Percentiles rank a stretch among this genome's conserved stretches.
phyloP scores from a whole-genome alignment of 2,113 vertebrate species.

The Rhineura floridana region DNA sequence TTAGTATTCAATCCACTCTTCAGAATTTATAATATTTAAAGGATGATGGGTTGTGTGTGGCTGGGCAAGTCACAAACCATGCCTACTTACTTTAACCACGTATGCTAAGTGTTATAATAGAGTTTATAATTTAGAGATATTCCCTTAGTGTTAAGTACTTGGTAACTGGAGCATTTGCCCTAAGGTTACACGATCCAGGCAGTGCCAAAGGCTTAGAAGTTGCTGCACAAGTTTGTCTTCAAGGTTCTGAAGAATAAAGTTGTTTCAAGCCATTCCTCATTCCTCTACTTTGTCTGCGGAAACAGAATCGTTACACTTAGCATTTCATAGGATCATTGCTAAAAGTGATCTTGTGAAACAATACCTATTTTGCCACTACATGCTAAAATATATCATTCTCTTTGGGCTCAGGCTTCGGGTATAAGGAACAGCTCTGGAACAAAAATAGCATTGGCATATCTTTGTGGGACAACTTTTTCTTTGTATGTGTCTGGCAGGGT shows the following conservation, averaged over 20 bases:
- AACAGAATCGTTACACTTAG: too few species aligned
- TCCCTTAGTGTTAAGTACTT: too few species aligned
- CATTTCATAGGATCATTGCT: not conserved
- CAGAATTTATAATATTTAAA: not conserved
- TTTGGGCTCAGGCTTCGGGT: not conserved
- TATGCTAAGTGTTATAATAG: too few species aligned
- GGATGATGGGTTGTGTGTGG: not conserved
- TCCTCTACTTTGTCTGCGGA: too few species aligned
- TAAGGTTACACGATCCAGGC: too few species aligned
- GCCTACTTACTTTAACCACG: not conserved
- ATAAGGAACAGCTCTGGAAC: not conserved
- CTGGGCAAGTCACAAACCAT: not conserved
- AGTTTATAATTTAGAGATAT: too few species aligned
- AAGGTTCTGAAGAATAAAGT: too few species aligned
- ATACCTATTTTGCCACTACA: not conserved
- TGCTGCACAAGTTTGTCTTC: too few species aligned
- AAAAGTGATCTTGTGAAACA: not conserved
- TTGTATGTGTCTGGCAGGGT: too few species aligned
- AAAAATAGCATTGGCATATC: not conserved
- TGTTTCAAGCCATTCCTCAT: too few species aligned
- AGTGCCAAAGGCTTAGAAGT: too few species aligned
- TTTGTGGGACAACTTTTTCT: not conserved
- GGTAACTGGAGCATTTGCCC: too few species aligned
- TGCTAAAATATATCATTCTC: not conserved
- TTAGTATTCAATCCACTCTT: not conserved